phyloP scores from a whole-genome alignment of 2,888 invertebrate genomes.

The Lasioglossum villosulum region DNA sequence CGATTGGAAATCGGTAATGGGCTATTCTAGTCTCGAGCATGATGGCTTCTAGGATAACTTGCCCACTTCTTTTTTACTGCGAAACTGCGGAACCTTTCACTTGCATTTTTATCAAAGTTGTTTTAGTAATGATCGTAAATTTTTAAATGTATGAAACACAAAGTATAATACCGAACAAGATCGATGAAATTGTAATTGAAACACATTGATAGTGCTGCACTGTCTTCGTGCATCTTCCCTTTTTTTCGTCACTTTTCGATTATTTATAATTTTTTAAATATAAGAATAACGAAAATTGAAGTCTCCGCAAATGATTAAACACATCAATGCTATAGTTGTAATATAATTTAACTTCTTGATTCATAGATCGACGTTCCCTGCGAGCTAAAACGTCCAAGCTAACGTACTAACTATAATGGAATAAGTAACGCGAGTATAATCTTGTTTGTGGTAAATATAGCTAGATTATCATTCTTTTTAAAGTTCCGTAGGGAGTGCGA shows the following conservation, averaged over 20 bases:
- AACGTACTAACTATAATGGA: neutral
- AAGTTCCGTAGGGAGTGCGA: neutral
- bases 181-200: neutral
- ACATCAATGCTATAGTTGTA: neutral
- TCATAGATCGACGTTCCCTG: neutral
- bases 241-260: neutral
- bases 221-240: neutral
- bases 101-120: neutral
- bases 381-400: neutral
- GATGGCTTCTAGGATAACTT: neutral
- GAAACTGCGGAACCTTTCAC: neutral
- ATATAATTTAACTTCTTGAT: neutral
- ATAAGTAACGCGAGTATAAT: neutral
- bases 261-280: neutral
- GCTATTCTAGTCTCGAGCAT: neutral
- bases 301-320: neutral
- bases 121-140: neutral
- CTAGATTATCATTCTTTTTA: neutral
- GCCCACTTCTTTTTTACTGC: neutral
- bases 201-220: neutral
- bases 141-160: neutral
- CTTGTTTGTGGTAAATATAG: neutral
- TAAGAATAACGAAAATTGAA: neutral
- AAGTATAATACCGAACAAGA: neutral
- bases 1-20: constrained; percentile 11